Conservation (phyloP, 2,888 invertebrate genomes). For the Hemicrepidius hirtus region DNA sequence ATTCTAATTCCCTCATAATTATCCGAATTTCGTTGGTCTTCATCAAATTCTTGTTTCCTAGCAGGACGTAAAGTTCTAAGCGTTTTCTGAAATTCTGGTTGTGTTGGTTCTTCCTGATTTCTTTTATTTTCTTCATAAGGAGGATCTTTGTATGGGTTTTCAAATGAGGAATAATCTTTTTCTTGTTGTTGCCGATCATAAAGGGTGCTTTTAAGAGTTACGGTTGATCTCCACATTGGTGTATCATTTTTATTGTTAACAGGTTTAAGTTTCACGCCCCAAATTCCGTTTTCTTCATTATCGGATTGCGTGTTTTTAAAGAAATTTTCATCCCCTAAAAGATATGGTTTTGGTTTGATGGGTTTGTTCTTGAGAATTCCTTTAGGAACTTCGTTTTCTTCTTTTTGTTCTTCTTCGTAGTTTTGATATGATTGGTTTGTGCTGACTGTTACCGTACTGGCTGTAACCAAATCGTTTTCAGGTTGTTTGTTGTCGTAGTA, state of each 20-base stretch:
- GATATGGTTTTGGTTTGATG: constrained; percentile 83
- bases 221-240: constrained; percentile 71
- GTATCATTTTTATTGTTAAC: constrained; percentile 64
- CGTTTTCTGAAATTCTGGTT: constrained; percentile 68
- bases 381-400: constrained; percentile 74
- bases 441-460: constrained; percentile 57
- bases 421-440: constrained; percentile 52
- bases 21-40: constrained; percentile 33
- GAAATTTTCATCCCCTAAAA: constrained; percentile 79
- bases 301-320: constrained; percentile 49
- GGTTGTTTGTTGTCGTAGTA: constrained; percentile 20
- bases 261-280: constrained; percentile 74
- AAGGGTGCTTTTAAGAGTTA: constrained; percentile 68
- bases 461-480: constrained; percentile 46
- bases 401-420: constrained; percentile 57
- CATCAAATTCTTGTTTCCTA: constrained; percentile 41
- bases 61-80: constrained; percentile 66
- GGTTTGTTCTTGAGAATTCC: constrained; percentile 86
- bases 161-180: background rate
- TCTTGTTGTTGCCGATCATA: constrained; percentile 58
- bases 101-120: constrained; percentile 28
- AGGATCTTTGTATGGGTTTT: background rate
- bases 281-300: constrained; percentile 67
- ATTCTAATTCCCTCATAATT: constrained; percentile 52
- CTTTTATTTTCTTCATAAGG: background rate